These are phyloP conservation scores for Nyctibius grandis DNA, from an alignment of 2,797 vertebrate genomes.

Conservation along the genomic window DNA sequence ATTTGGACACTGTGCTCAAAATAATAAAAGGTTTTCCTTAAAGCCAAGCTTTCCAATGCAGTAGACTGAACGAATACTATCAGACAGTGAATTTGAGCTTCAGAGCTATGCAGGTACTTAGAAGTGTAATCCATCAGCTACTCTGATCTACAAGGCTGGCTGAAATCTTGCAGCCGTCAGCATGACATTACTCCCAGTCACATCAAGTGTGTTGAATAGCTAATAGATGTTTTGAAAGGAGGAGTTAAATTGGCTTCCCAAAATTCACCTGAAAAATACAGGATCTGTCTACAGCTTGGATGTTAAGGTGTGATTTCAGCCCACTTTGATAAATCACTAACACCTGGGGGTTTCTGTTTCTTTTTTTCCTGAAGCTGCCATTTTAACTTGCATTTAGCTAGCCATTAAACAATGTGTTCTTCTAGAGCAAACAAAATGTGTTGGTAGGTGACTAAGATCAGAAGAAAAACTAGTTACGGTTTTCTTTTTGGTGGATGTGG, in stretches of 20 bases:
- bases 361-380: not conserved
- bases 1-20: not conserved
- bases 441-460: constrained; percentile 14
- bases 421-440: not conserved
- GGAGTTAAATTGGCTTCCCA: constrained; percentile 8
- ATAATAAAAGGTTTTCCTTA: constrained; percentile 6
- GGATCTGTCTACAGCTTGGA: not conserved
- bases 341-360: not conserved
- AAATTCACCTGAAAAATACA: not conserved
- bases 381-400: not conserved
- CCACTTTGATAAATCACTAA: not conserved
- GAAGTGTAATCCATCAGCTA: constrained; percentile 46
- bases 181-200: constrained; percentile 6
- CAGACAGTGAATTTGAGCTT: constrained; percentile 37
- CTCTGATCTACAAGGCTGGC: constrained; percentile 48
- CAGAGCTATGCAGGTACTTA: constrained; percentile 41
- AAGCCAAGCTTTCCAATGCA: constrained; percentile 4
- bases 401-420: not conserved
- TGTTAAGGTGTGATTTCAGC: not conserved
- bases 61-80: not conserved
- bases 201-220: constrained; percentile 10
- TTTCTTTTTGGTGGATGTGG: not conserved
- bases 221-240: constrained; percentile 42
- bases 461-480: not conserved
- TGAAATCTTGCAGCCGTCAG: constrained; percentile 65